Evolutionary conservation across 2,797 vertebrate species (phyloP).

Genomic region (Staurois parvus): DNA sequence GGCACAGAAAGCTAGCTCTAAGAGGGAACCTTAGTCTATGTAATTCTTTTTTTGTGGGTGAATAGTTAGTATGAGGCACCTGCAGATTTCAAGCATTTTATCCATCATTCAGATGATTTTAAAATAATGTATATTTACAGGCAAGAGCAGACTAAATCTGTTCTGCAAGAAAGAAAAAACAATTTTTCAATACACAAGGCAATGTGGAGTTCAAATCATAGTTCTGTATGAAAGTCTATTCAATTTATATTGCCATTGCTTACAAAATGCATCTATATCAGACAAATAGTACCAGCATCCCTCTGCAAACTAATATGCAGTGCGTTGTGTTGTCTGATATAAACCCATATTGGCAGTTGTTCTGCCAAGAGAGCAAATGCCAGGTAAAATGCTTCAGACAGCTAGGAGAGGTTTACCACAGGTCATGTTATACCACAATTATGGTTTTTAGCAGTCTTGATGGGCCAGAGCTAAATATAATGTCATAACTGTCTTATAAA

Average conservation of each 20-base stretch:
- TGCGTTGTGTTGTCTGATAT: not conserved
- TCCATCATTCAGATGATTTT: slow-evolving; percentile 8
- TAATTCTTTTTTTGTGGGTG: no score
- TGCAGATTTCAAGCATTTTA: slow-evolving; percentile 11
- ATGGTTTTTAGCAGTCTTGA: slow-evolving; percentile 14
- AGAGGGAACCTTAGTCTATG: no score
- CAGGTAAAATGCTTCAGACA: slow-evolving; percentile 39
- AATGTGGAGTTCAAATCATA: slow-evolving; percentile 1
- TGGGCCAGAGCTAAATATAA: slow-evolving; percentile 4
- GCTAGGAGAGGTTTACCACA: slow-evolving; percentile 36
- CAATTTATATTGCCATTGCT: not conserved
- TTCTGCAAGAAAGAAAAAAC: slow-evolving; percentile 14
- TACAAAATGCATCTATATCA: not conserved
- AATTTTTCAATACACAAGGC: not conserved
- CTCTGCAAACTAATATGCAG: not conserved
- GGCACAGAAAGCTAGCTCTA: no score
- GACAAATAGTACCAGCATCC: slow-evolving; percentile 30
- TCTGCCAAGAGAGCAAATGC: slow-evolving; percentile 43
- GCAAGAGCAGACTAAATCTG: slow-evolving; percentile 13
- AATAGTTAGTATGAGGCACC: not conserved
- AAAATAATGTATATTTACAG: slow-evolving; percentile 10
- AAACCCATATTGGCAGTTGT: slow-evolving; percentile 56
- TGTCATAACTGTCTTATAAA: slow-evolving; percentile 12
- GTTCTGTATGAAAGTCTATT: slow-evolving; percentile 1
- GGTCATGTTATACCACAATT: slow-evolving; percentile 41